phyloP scores from a whole-genome alignment of 23 tunicate genomes.

The Styela plicata region DNA sequence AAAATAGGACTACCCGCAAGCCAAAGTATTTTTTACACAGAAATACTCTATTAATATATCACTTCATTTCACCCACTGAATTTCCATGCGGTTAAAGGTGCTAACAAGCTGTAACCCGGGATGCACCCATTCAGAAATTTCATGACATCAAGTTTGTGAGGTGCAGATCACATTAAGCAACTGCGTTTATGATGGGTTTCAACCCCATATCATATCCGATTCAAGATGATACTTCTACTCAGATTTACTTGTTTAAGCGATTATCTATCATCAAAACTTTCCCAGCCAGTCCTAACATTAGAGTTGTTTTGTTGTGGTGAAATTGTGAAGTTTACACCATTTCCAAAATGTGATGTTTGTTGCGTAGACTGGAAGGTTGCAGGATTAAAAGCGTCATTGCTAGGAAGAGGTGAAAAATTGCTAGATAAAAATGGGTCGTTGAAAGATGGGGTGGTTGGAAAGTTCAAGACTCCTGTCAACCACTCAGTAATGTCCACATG shows the following conservation, averaged over 20 bases:
- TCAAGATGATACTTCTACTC: too few relatives aligned
- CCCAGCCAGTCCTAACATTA: background rate
- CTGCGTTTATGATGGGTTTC: too few relatives aligned
- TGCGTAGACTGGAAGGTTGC: background rate
- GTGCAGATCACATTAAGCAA: too few relatives aligned
- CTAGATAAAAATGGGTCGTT: background rate
- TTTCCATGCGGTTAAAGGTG: too few relatives aligned
- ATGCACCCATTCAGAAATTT: too few relatives aligned
- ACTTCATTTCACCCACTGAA: too few relatives aligned
- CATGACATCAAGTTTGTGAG: too few relatives aligned
- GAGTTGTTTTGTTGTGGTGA: background rate
- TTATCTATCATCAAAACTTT: background rate
- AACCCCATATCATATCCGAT: too few relatives aligned
- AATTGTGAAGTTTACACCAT: background rate
- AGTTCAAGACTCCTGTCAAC: conserved; percentile 29
- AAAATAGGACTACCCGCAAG: background rate
- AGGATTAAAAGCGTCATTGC: background rate
- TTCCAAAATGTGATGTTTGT: background rate
- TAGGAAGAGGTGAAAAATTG: background rate
- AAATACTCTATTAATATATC: too few relatives aligned
- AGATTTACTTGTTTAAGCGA: too few relatives aligned
- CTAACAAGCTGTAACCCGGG: too few relatives aligned
- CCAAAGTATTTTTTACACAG: too few relatives aligned
- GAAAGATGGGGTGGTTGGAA: background rate
- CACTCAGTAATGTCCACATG: conserved; percentile 58